Base-by-base conservation (phyloP, 1,140 invertebrate species). In the Tetramorium alpestre region DNA sequence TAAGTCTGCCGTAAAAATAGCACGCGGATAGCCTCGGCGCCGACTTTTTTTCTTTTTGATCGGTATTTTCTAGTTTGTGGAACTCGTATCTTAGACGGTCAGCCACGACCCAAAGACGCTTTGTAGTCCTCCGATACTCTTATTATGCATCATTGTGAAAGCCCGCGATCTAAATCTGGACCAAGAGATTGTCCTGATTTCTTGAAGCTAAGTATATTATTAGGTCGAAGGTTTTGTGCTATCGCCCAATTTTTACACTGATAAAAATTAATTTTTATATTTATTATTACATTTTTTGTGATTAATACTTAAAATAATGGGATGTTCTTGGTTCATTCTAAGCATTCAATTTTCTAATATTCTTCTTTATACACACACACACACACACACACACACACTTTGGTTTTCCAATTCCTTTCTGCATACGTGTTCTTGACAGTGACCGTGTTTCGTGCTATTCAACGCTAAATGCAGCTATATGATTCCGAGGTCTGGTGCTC, bases 11-110 rank as follows among this genome's bases (percentile, higher is more conserved):
- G 91, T 91, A 91, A 91, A 91, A 91, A 91, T 91, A 91, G 76
- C 90, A 33, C 72, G 38, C 84, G 73, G 76, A 33, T 33, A 73
- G 76, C 67, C 67, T 80, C 38, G 54, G 8, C 60, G 51, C 58
- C 65, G 25, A 33, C 6, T 81, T 60, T 70, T 87, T 86, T 86
- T 44, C 76, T 70, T 82, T 85, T 58, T 70, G 54, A 78, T 90
- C 88, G 89, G 75, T 75, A 88, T 90, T 90, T 90, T 90, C 89
- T 90, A 90, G 86, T 88, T 90, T 90, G 89, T 90, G 86, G 75
- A 90, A 90, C 65, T 81, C 67, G 86, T 87, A 90, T 87, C 81
- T 90, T 90, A 90, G 70, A 86, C 84, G 69, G 28, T 69, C 65
- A 65, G 72, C 67, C 73, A 85, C 87, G 80, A 85, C 28, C 49